Evolutionary conservation across 2,888 invertebrate species (phyloP), one percentile per base, ranked within the genome.

Genomic region (Dynastes grantii): DNA sequence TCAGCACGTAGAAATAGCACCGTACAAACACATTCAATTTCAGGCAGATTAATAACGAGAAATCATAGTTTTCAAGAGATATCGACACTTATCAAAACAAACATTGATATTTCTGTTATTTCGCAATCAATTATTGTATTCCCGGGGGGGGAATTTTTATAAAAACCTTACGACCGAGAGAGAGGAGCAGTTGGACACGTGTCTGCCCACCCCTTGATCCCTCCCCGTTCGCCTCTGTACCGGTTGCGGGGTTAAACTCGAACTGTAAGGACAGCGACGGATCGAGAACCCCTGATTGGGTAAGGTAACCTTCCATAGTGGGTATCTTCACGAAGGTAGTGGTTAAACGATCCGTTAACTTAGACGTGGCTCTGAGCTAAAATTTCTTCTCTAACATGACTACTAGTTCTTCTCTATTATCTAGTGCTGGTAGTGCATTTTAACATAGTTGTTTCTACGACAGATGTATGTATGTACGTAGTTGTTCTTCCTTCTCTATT

Each of bases 241-340:
- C 45, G 71, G 53, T 63, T 71, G 71, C 63, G 76, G 64, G 65
- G 78, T 75, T 73, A 63, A 76, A 76, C 63, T 75, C 76, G 49
- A 65, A 67, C 58, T 67, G 70, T 73, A 78, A 80, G 77, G 76
- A 77, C 79, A 58, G 71, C 71, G 32, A 40, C 61, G 73, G 73
- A 75, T 61, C 61, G 73, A 73, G 71, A 78, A 71, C 79, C 77
- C 76, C 79, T 76, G 80, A 80, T 79, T 80, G 80, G 79, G 79
- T 76, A 78, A 80, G 79, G 80, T 80, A 80, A 79, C 80, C 78
- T 79, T 75, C 78, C 78, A 78, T 78, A 53, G 73, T 78, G 78
- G 65, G 71, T 78, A 78, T 78, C 63, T 79, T 68, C 75, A 75
- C 76, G 68, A 77, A 77, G 77, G 76, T 75, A 73, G 71, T 53